Evolutionary conservation across 23 tunicate species (phyloP).

Genomic region (Trididemnum nubilum): DNA sequence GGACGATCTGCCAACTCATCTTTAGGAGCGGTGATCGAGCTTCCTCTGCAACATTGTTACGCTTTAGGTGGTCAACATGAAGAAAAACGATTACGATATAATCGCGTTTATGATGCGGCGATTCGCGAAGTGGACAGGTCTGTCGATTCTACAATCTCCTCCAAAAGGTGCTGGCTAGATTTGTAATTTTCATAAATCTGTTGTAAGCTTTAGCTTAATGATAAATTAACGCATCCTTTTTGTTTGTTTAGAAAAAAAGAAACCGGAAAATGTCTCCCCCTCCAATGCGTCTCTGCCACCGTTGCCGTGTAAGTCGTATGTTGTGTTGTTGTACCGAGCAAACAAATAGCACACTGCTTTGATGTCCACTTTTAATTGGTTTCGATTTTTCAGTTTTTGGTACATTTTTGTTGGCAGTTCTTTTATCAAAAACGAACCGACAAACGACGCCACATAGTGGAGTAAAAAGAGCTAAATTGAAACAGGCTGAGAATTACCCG

Average conservation of each 20-base stretch:
- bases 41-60: too few species aligned
- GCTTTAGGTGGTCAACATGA: slow-evolving; percentile 8
- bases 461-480: too few species aligned
- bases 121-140: slow-evolving; percentile 86
- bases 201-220: background rate
- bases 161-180: slow-evolving; percentile 24
- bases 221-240: background rate
- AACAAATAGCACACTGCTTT: too few species aligned
- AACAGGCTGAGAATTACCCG: too few species aligned
- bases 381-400: too few species aligned
- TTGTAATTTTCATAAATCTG: too few species aligned
- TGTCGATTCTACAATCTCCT: slow-evolving; percentile 13
- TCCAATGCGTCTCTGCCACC: slow-evolving; percentile 49
- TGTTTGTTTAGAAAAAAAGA: slow-evolving; percentile 26
- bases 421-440: too few species aligned
- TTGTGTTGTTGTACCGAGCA: background rate
- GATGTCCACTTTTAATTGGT: too few species aligned
- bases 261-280: slow-evolving; percentile 5
- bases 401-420: too few species aligned
- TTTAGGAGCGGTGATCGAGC: too few species aligned
- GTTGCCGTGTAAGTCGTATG: slow-evolving; percentile 42
- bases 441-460: too few species aligned
- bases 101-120: slow-evolving; percentile 88
- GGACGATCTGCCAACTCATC: too few species aligned
- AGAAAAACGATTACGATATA: slow-evolving; percentile 83